Base-by-base conservation (phyloP, 1,140 invertebrate species). In the Drosophila carrolli region DNA sequence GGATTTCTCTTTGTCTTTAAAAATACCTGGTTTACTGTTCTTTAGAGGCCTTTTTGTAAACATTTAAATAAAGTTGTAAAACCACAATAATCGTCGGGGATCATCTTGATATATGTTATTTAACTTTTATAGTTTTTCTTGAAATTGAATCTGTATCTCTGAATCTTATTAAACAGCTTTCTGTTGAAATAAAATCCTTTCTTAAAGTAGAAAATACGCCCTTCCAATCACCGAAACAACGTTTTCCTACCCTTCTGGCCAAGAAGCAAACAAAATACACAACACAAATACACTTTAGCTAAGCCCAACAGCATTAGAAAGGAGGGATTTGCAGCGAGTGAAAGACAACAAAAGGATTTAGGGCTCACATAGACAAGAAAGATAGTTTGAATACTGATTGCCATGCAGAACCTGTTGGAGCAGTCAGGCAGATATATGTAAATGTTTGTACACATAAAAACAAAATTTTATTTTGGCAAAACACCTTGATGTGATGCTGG, bases 371-470 rank as follows among this genome's bases (percentile, higher is more conserved):
- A 50, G 63, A 53, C 51, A 60, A 62, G 41, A 29, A 16, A 13
- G 51, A 61, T 56, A 54, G 44, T 59, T 57, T 51, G 35, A 40
- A 59, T 65, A 29, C 47, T 70, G 60, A 81, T 63, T 78, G 57
- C 43, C 51, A 62, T 46, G 5, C 41, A 46, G 46, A 38, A 78
- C 82, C 82, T 85, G 82, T 85, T 85, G 81, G 82, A 81, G 13
- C 35, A 32, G 16, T 4, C 38, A 29, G 8, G 0, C n/a, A 16
- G 7, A 37, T 1, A 35, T 2, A 44, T 11, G 0, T 11, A 16
- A 3, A 37, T 2, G 27, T 3, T 29, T 11, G 40, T 38, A 29
- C 43, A 60, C 13, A 14, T 0, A 16, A 16, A 29, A 44, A 47
- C 19, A 16, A 23, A 37, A 0, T 32, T 7, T 32, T 23, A 23